Base-by-base conservation (phyloP, 2,888 invertebrate genomes). In the Philonicus albiceps region DNA sequence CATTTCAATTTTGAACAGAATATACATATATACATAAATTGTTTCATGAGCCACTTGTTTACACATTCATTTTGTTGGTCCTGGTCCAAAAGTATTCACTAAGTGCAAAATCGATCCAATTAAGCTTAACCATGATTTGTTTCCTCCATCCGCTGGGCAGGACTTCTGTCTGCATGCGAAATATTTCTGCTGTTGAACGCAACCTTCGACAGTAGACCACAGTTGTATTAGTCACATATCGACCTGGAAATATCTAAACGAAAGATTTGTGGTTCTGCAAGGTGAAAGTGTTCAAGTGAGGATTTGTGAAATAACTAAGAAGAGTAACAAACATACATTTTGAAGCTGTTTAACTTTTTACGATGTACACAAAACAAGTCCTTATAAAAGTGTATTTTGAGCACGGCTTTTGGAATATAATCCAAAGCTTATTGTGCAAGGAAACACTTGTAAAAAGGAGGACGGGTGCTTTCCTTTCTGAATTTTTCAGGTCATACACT, bases 71-170 rank as follows among this genome's bases (percentile, higher is more conserved):
- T 64, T 64, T 13, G 22, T 43, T 34, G 37, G 34, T n/a, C 74
- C 37, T 74, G 31, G 11, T 34, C 31, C 74, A 74, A 34, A 74
- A 37, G 31, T 74, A 74, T 5, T 78, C 40, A 49, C 30, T 49
- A 80, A 80, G 80, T 49, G 80, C 80, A 80, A 80, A 80, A 80
- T 80, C 80, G 80, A 80, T 80, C 27, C 80, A 80, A 30, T 80
- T 53, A 49, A 49, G 31, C 16, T 31, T 74, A 31, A 74, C 64
- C 64, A 64, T 11, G 27, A 64, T 64, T 64, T 27, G 64, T 64
- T 64, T 64, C 22, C 64, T 64, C 64, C 64, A 22, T 64, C 49
- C 49, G n/a, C n/a, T n/a, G 49, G 16, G 49, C 49, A 27, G 27
- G 64, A 64, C 0, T 64, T 64, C 19, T 27, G 27, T 64, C 64